Base-by-base conservation (phyloP, 2,113 vertebrate species). In the Pampusana beccarii region DNA sequence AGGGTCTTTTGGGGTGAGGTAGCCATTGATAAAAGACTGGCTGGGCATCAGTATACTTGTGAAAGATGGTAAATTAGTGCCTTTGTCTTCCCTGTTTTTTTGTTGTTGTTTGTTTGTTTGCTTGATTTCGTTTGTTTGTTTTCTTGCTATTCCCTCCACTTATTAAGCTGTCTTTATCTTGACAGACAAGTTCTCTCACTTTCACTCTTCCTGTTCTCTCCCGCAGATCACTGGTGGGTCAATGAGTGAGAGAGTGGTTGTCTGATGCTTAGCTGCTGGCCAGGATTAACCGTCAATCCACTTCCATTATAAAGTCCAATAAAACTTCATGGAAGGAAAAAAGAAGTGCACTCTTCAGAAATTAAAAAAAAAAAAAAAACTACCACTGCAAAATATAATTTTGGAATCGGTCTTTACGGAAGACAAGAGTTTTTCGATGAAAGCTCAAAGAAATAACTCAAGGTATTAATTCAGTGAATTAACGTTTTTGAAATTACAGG, bases 151-250 rank as follows among this genome's bases (percentile, higher is more conserved):
- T 79, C 17, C 12, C 2, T 82, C 54, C 19, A 48, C 29, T 53
- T 53, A 19, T 4, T 51, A 56, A 78, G 78, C 10, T 53, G 6
- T 48, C 26, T 61, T 65, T 28, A 74, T 9, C 29, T 66, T 19
- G 14, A 86, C 16, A 51, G 40, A n/a, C 1, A 62, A 18, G 11
- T 44, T 56, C 77, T 38, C 42, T 72, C 53, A 58, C 24, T 44
- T 84, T 33, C 4, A n/a, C 3, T 53, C 23, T 38, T 71, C n/a
- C 8, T 73, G 1, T 44, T 56, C 16, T 57, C 6, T 34, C 6
- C 9, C 10, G 1, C 7, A 46, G 28, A 29, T 21, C 33, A 50
- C 3, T 17, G 2, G 0, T 14, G 6, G 12, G 2, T n/a, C 56
- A 23, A 51, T 7, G 33, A 85, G 15, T 7, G 4, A 64, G 2